A percentile compares a stretch with the other conserved stretches of the same genome.
Conservation (phyloP, 2,888 invertebrate species). For the Drosophila lutescens region DNA sequence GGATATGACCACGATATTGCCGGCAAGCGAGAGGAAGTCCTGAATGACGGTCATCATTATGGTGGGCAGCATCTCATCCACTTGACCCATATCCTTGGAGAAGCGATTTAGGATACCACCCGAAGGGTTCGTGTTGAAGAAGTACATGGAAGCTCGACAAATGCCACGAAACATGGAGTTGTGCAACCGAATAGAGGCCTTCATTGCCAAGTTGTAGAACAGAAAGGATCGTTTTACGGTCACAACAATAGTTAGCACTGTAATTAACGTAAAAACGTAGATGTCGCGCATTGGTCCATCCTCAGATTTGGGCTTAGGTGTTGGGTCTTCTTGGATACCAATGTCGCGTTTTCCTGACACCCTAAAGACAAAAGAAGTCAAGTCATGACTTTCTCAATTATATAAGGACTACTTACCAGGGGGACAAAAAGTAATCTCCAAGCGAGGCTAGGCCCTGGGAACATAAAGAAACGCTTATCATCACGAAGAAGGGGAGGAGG, state of each 20-base stretch:
- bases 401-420: slow-evolving; percentile 85
- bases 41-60: slow-evolving; percentile 86
- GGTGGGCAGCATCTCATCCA: slow-evolving; percentile 84
- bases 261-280: slow-evolving; percentile 85
- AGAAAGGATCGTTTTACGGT: slow-evolving; percentile 81
- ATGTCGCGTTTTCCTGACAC: slow-evolving; percentile 55
- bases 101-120: slow-evolving; percentile 94
- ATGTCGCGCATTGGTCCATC: slow-evolving; percentile 76
- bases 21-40: slow-evolving; percentile 91
- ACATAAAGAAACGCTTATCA: slow-evolving; percentile 87
- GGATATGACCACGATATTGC: slow-evolving; percentile 91
- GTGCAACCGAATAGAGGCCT: slow-evolving; percentile 91
- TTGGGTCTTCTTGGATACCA: neutral
- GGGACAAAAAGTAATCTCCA: slow-evolving; percentile 91
- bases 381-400: slow-evolving; percentile 2
- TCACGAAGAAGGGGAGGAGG: slow-evolving; percentile 86
- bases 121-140: slow-evolving; percentile 94
- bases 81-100: slow-evolving; percentile 92
- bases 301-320: neutral
- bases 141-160: slow-evolving; percentile 91
- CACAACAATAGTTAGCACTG: slow-evolving; percentile 83
- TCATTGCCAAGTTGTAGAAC: slow-evolving; percentile 88
- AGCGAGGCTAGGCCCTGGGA: slow-evolving; percentile 90
- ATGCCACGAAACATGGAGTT: slow-evolving; percentile 92
- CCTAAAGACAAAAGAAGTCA: slow-evolving; percentile 26